Evolutionary conservation across 2,888 invertebrate species (phyloP).

Genomic region (Cantharis rustica): DNA sequence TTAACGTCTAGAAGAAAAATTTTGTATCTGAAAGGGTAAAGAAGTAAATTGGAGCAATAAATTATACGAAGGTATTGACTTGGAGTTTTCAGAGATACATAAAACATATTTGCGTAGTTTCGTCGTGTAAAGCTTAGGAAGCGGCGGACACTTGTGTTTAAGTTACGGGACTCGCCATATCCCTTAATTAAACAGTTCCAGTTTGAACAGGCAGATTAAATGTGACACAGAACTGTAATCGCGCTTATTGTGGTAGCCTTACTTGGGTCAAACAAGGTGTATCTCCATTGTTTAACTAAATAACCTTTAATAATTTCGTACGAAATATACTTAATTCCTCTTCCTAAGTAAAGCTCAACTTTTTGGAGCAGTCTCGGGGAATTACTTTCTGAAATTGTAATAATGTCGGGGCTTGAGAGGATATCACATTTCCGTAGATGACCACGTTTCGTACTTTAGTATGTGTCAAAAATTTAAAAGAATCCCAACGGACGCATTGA

Average conservation of each 20-base stretch:
- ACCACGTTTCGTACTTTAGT: slow-evolving; percentile 56
- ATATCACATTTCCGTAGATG: slow-evolving; percentile 52
- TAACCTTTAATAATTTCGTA: neutral
- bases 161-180: slow-evolving; percentile 56
- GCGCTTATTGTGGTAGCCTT: slow-evolving; percentile 56
- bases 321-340: neutral
- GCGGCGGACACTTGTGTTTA: slow-evolving; percentile 59
- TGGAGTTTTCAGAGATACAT: slow-evolving; percentile 12
- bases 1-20: neutral
- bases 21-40: neutral
- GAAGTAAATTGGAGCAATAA: neutral
- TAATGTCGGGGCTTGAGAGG: slow-evolving; percentile 25
- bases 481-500: slow-evolving; percentile 55
- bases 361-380: neutral
- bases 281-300: slow-evolving; percentile 18
- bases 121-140: slow-evolving; percentile 45
- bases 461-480: slow-evolving; percentile 59
- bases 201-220: slow-evolving; percentile 60
- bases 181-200: slow-evolving; percentile 59
- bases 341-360: neutral
- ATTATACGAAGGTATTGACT: neutral
- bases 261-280: slow-evolving; percentile 30
- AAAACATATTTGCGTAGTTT: slow-evolving; percentile 46
- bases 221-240: slow-evolving; percentile 59
- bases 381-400: neutral